A percentile compares a stretch with the other conserved stretches of the same genome.
phyloP scores from a whole-genome alignment of 2,888 invertebrate species.

The Phorcus lineatus region DNA sequence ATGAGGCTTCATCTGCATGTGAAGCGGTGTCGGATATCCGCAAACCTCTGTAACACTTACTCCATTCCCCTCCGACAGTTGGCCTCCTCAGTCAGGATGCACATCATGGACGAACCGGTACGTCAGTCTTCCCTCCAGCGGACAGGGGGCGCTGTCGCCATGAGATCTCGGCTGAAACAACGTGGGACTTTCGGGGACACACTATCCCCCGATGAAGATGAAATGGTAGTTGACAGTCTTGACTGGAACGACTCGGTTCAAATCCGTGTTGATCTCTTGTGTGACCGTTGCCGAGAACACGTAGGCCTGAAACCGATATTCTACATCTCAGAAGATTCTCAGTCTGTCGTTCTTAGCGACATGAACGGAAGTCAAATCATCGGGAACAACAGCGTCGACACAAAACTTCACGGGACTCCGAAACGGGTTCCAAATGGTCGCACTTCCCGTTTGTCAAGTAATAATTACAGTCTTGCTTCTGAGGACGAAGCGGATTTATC shows the following conservation, averaged over 20 bases:
- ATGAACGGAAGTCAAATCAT: not conserved
- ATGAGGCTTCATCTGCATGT: not conserved
- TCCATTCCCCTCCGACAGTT: slow-evolving; percentile 11
- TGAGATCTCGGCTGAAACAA: not conserved
- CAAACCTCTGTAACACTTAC: slow-evolving; percentile 19
- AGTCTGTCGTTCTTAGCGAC: not conserved
- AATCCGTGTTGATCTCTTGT: not conserved
- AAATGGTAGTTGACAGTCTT: not conserved
- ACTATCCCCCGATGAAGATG: not conserved
- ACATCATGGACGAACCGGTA: slow-evolving; percentile 2
- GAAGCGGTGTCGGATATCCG: slow-evolving; percentile 16
- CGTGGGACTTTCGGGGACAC: not conserved
- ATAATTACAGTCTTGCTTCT: not conserved
- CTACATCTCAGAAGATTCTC: slow-evolving; percentile 5
- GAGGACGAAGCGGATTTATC: not conserved
- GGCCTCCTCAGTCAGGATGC: not conserved
- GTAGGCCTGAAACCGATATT: not conserved
- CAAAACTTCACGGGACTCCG: not conserved
- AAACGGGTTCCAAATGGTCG: not conserved
- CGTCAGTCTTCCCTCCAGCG: not conserved
- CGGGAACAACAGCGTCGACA: not conserved
- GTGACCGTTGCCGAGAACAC: not conserved
- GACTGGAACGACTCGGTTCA: not conserved
- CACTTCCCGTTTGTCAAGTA: not conserved
- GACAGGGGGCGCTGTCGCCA: not conserved